Conservation (phyloP, 2,797 vertebrate species). For the Periparus ater region DNA sequence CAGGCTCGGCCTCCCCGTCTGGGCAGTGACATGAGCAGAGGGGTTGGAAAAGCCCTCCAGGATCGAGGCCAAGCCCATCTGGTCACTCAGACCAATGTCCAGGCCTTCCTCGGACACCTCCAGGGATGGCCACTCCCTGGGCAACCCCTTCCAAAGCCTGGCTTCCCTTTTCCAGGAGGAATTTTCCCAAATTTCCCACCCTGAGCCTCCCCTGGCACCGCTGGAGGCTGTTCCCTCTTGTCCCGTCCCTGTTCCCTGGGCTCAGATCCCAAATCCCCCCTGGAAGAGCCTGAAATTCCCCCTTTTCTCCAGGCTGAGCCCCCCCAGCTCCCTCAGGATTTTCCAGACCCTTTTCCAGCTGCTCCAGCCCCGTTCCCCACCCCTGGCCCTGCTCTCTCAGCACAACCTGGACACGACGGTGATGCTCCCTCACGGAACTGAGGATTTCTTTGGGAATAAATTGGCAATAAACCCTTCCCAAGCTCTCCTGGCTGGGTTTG, state of each 20-base stretch:
- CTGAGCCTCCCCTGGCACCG: not conserved
- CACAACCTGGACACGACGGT: fast-evolving
- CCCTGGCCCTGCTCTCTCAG: fast-evolving
- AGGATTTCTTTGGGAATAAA: not conserved
- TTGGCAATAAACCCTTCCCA: not conserved
- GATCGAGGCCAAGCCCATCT: fast-evolving
- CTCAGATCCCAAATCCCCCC: not conserved
- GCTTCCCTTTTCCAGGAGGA: not conserved
- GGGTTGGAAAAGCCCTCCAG: not conserved
- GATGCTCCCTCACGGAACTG: not conserved
- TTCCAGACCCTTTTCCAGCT: not conserved
- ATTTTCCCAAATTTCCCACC: not conserved
- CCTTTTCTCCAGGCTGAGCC: not conserved
- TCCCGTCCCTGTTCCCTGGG: not conserved
- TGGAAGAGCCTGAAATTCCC: fast-evolving
- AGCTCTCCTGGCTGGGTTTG: not conserved
- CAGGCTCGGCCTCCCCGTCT: not conserved
- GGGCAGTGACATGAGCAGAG: too few relatives aligned
- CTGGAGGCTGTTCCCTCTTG: fast-evolving
- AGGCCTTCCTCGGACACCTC: fast-evolving
- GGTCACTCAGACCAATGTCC: fast-evolving
- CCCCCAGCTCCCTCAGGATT: not conserved
- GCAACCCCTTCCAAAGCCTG: not conserved
- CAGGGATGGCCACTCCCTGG: not conserved
- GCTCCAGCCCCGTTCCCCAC: not conserved